phyloP scores from a whole-genome alignment of 2,113 vertebrate species.

The Chaetodon auriga region DNA sequence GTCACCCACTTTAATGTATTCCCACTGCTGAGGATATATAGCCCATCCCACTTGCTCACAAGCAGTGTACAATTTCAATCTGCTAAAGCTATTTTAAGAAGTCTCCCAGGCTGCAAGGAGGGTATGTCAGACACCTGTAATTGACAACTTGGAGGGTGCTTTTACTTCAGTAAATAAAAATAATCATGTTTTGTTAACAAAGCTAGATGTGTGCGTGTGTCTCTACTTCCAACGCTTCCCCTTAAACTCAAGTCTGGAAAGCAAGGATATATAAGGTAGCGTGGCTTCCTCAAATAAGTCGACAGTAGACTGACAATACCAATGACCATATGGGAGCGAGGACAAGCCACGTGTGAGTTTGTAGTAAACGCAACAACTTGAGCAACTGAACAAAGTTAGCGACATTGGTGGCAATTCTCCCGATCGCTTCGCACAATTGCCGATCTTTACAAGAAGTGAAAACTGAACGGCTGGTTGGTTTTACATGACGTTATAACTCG shows the following conservation, averaged over 20 bases:
- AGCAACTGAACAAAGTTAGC: background rate
- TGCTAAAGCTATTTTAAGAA: slow-evolving; percentile 81
- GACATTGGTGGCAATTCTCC: background rate
- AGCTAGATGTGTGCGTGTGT: background rate
- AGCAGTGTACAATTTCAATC: slow-evolving; percentile 76
- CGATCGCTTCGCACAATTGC: background rate
- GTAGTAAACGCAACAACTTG: slow-evolving; percentile 19
- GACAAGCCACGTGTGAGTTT: slow-evolving; percentile 65
- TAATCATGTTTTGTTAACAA: slow-evolving; percentile 1
- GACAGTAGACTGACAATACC: slow-evolving; percentile 28
- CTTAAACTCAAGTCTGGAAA: background rate
- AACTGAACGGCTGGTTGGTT: background rate
- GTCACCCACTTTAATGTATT: slow-evolving; percentile 26
- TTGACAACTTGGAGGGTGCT: slow-evolving; percentile 48
- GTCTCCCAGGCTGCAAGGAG: slow-evolving; percentile 58
- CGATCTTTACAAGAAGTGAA: background rate
- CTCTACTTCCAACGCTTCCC: background rate
- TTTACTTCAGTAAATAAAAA: slow-evolving; percentile 6
- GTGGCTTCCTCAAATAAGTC: slow-evolving; percentile 9
- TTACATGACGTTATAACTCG: slow-evolving; percentile 4
- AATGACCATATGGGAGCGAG: slow-evolving; percentile 59
- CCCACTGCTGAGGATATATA: slow-evolving; percentile 18
- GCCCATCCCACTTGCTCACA: slow-evolving; percentile 43
- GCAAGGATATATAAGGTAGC: background rate
- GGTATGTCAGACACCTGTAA: slow-evolving; percentile 72